Conservation (phyloP, 2,888 invertebrate genomes). For the Pomacea canaliculata region DNA sequence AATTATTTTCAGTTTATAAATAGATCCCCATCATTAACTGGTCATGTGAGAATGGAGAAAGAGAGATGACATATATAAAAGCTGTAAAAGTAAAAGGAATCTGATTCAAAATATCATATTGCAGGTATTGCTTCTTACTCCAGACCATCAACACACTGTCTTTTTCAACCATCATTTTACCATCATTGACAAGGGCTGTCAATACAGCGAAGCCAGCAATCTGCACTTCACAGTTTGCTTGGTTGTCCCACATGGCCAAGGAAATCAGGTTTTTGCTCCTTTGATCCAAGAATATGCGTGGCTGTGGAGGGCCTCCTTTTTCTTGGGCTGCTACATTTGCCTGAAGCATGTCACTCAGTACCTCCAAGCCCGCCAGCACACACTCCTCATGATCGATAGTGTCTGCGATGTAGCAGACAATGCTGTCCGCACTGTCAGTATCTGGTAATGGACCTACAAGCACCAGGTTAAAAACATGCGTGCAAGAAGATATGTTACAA, state of each 20-base stretch:
- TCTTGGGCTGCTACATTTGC: conserved; percentile 8
- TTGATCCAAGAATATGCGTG: conserved; percentile 45
- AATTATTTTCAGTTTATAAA: too few relatives aligned
- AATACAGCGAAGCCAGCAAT: conserved; percentile 56
- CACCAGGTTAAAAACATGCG: too few relatives aligned
- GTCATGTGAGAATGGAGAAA: too few relatives aligned
- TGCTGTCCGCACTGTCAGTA: conserved; percentile 23
- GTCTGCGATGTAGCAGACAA: conserved; percentile 58
- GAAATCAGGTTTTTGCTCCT: conserved; percentile 58
- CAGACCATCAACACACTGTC: too few relatives aligned
- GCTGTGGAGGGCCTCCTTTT: conserved; percentile 29
- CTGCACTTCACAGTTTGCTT: conserved; percentile 54
- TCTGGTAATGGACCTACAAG: conserved; percentile 22
- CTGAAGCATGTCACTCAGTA: conserved; percentile 49
- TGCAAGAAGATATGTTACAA: too few relatives aligned
- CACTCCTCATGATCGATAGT: conserved; percentile 57
- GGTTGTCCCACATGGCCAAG: conserved; percentile 62
- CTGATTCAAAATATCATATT: too few relatives aligned
- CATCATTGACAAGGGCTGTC: conserved; percentile 54
- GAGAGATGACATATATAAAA: too few relatives aligned
- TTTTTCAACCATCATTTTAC: conserved; percentile 36
- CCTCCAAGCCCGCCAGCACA: conserved; percentile 55
- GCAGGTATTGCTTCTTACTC: too few relatives aligned
- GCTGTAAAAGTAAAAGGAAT: too few relatives aligned
- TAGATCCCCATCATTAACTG: too few relatives aligned